Base-by-base conservation (phyloP, 2,113 vertebrate genomes). In the Ciconia boyciana region DNA sequence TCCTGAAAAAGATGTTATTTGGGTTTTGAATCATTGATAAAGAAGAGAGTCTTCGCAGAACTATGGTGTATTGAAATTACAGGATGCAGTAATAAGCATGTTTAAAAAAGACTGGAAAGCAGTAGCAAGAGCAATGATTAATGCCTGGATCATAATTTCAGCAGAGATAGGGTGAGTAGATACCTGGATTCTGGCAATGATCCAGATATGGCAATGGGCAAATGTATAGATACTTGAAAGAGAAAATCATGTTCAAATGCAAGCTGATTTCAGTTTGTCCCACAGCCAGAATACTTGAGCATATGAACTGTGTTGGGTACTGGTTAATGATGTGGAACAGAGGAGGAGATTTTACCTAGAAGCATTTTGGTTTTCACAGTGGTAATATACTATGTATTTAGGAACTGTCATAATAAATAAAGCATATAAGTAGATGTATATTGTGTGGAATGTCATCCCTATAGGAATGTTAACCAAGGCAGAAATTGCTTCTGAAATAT, bases 271-370 rank as follows among this genome's bases (percentile, higher is more conserved):
- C 80, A 65, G 14, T 81, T 82, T 68, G 28, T 91, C n/a, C 34
- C 57, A 58, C 28, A 64, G 49, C 22, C 68, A 60, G 57, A 90
- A 60, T 49, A 62, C n/a, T 46, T 68, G 65, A 91, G 32, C 8
- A 0, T 57, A 20, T 84, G 64, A 12, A 22, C 85, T 94, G 26
- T 80, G 51, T 44, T 96, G 58, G 71, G 74, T 89, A 49, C 52
- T 83, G 90, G 80, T 88, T 86, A 95, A 83, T 86, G 54, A 55
- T 80, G 66, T 91, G 88, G 24, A 93, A 96, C 85, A 96, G 83
- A 94, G 83, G 55, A 83, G 55, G 70, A 81, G 87, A 93, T 81
- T 76, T 82, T 66, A 36, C 43, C 41, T 57, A 44, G 34, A 79
- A 88, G 62, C 52, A 36, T 68, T 87, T 84, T 82, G 14, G 8